Conservation (phyloP, 1,140 invertebrate genomes). For the Pissodes strobi region DNA sequence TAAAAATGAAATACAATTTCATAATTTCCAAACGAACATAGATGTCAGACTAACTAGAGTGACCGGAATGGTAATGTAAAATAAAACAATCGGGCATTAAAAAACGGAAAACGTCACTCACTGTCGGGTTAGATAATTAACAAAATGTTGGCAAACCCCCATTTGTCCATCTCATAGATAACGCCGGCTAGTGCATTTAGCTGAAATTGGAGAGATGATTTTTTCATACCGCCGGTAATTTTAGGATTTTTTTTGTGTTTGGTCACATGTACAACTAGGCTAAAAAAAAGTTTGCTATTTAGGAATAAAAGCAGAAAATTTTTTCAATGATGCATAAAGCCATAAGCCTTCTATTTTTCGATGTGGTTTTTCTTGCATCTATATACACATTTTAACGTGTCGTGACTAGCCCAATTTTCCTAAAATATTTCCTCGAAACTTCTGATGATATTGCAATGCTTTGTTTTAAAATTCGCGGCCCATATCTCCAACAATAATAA, state of each 20-base stretch:
- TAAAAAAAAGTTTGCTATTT: neutral
- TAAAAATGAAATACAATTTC: constrained; percentile 10
- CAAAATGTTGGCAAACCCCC: neutral
- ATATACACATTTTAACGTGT: neutral
- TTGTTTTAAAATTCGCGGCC: neutral
- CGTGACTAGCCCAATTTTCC: neutral
- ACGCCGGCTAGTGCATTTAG: neutral
- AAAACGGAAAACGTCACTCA: constrained; percentile 15
- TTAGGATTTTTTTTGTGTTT: neutral
- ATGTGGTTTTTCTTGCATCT: neutral
- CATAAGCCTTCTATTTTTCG: neutral
- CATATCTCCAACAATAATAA: neutral
- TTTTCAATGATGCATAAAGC: too few relatives aligned
- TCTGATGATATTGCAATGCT: too few relatives aligned
- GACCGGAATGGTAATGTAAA: constrained; percentile 1
- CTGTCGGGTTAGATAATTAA: constrained; percentile 8
- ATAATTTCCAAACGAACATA: constrained; percentile 16
- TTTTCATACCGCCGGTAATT: too few relatives aligned
- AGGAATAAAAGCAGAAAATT: too few relatives aligned
- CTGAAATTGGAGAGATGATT: constrained; percentile 4
- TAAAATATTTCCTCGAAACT: too few relatives aligned
- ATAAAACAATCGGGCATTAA: constrained; percentile 4
- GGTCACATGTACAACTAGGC: neutral
- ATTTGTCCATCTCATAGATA: constrained; percentile 12
- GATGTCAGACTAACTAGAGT: neutral